Base-by-base conservation (phyloP, 2,888 invertebrate genomes). In the Drosophila meridiana region DNA sequence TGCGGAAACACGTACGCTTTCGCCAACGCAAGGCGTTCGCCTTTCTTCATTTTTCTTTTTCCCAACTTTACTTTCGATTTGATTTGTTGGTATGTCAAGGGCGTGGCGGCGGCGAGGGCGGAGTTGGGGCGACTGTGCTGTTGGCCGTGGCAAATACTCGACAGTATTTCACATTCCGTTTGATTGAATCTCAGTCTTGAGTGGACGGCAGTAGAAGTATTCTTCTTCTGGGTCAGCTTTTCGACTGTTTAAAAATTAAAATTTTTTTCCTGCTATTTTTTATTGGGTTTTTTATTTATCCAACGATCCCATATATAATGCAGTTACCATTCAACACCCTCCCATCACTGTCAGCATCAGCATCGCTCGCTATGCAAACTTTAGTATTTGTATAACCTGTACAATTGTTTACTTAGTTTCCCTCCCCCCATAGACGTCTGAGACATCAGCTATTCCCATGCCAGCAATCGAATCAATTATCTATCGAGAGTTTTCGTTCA, bases 81-180 rank as follows among this genome's bases (percentile, higher is more conserved):
- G 61, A 64, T 72, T 73, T 64, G 57, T 53, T 32, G 50, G 32
- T 11, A 30, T 14, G 48, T 3, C 36, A 11, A n/a, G 42, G n/a
- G n/a, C 7, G 42, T 7, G n/a, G 5, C 38, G 53, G 26, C 0
- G 30, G 14, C 30, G n/a, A 0, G 14, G 11, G 11, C n/a, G n/a
- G n/a, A 8, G 30, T 9, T 2, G 2, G 5, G 20, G 3, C n/a
- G 20, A 13, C 1, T 2, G 4, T 8, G 8, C 40, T 32, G 34
- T 50, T n/a, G 9, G 32, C 45, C 43, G 45, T 64, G 57, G 58
- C 69, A 60, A 69, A 57, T 76, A 45, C 53, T 66, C 68, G 26
- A 48, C 82, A 59, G 68, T 60, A 70, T 80, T 65, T 62, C 63
- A 69, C 79, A 83, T 88, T 76, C 71, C 82, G 67, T 86, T 83